phyloP scores from a whole-genome alignment of 2,797 vertebrate genomes.

The Danionella dracula region DNA sequence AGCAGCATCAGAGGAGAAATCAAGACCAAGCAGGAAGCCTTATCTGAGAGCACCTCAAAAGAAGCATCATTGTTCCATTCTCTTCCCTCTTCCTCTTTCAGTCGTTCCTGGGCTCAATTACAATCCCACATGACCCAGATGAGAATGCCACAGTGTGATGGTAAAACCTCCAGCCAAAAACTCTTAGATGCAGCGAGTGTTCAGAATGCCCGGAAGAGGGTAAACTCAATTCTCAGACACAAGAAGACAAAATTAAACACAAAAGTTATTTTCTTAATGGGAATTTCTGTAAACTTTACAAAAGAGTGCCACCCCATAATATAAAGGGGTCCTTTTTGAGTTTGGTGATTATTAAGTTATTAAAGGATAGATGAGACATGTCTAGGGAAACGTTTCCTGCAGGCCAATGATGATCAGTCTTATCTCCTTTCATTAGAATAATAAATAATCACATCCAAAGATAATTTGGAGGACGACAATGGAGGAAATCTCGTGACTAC shows the following conservation, averaged over 20 bases:
- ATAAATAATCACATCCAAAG: too few relatives aligned
- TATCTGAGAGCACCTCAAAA: slow-evolving; percentile 52
- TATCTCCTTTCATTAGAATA: slow-evolving; percentile 45
- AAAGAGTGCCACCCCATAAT: too few relatives aligned
- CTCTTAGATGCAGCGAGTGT: not conserved
- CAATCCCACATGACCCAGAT: slow-evolving; percentile 42
- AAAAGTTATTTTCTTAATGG: too few relatives aligned
- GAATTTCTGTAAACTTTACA: too few relatives aligned
- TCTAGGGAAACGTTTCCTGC: slow-evolving; percentile 37
- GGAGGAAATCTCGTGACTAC: too few relatives aligned
- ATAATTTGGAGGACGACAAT: too few relatives aligned
- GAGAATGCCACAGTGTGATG: slow-evolving; percentile 56
- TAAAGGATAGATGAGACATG: not conserved
- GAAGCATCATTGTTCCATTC: slow-evolving; percentile 36
- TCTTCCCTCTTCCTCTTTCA: not conserved
- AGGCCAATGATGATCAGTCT: slow-evolving; percentile 47
- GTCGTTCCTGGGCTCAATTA: slow-evolving; percentile 30
- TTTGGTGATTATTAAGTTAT: too few relatives aligned
- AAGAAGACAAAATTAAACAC: slow-evolving; percentile 36
- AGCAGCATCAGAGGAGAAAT: slow-evolving; percentile 52
- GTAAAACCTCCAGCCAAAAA: slow-evolving; percentile 22
- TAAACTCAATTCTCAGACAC: slow-evolving; percentile 45
- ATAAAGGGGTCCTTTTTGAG: too few relatives aligned
- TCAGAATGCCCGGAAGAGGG: slow-evolving; percentile 26
- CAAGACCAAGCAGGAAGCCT: slow-evolving; percentile 17